phyloP scores from a whole-genome alignment of 2,113 vertebrate species.

The Daphoenositta chrysoptera region DNA sequence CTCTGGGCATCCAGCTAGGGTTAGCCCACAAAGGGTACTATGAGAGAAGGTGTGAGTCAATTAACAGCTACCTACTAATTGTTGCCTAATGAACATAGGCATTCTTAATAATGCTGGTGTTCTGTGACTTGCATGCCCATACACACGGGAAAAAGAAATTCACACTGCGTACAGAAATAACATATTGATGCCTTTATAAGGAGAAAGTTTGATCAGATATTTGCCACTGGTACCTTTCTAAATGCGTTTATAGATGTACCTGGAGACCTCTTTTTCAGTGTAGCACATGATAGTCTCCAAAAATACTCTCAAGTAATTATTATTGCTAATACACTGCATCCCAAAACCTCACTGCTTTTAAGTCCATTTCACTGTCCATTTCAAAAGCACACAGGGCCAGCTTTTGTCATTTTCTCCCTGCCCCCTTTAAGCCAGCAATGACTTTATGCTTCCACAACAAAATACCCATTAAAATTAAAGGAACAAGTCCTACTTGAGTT shows the following conservation, averaged over 20 bases:
- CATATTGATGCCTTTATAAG: neutral
- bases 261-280: neutral
- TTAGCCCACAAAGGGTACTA: neutral
- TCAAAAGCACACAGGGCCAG: neutral
- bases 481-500: neutral
- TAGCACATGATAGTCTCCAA: neutral
- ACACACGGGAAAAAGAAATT: neutral
- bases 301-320: neutral
- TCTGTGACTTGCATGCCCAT: neutral
- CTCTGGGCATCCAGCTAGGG: neutral
- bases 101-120: neutral
- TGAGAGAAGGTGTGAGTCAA: rapidly evolving
- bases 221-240: neutral
- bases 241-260: neutral
- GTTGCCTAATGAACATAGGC: neutral
- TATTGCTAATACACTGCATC: neutral
- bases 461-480: neutral
- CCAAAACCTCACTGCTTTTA: neutral
- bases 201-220: neutral
- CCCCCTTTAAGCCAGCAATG: neutral
- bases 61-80: neutral
- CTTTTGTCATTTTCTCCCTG: neutral
- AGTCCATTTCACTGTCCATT: neutral
- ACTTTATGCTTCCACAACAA: neutral
- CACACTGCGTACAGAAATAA: neutral